These are phyloP conservation scores for Cryptomyrus ogoouensis DNA, from an alignment of 2,113 vertebrate species.

Conservation along the genomic window DNA sequence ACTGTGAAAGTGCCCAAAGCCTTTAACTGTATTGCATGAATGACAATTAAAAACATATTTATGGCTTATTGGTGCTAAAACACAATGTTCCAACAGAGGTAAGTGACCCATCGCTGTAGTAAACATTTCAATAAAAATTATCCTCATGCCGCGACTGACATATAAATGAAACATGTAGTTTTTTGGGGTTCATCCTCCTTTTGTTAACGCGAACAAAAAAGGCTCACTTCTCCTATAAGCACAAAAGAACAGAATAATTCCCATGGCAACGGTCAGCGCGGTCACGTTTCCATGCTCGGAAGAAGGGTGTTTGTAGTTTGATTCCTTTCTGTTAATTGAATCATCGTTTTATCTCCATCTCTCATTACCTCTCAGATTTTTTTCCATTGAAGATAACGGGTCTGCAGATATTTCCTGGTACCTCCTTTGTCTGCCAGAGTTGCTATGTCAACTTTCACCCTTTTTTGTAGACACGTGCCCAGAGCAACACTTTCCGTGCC, in stretches of 20 bases:
- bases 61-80: background rate
- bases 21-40: background rate
- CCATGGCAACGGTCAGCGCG: conserved; percentile 4
- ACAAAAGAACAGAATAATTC: background rate
- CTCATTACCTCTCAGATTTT: conserved; percentile 26
- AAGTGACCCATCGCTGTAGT: background rate
- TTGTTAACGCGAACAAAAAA: background rate
- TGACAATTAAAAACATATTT: background rate
- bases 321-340: conserved; percentile 34
- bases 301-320: background rate
- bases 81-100: background rate
- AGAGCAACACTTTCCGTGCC: background rate
- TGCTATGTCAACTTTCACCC: conserved; percentile 20
- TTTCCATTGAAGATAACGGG: conserved; percentile 37
- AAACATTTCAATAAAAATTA: background rate
- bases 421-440: conserved; percentile 19
- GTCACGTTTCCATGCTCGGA: background rate
- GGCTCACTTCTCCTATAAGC: background rate
- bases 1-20: no score
- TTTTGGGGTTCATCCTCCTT: background rate
- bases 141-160: background rate
- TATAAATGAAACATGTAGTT: background rate
- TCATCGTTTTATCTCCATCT: conserved; percentile 37
- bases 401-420: background rate
- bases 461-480: background rate